A percentile compares a stretch with the other conserved stretches of the same genome.
These are phyloP conservation scores for Epinotia bilunana DNA, from an alignment of 2,888 invertebrate genomes.

Conservation along the genomic window DNA sequence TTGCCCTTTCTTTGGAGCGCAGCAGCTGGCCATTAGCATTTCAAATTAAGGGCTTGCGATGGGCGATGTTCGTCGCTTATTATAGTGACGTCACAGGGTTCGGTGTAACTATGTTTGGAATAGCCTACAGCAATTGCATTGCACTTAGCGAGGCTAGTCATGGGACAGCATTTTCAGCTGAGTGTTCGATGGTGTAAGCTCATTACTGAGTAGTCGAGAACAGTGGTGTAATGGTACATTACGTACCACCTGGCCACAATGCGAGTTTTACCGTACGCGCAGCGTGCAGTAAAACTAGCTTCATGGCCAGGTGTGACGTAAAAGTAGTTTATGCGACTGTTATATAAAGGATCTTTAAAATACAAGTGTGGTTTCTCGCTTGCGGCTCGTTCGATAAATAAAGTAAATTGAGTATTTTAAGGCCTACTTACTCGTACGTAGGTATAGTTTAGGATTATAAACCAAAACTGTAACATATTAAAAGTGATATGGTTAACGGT, in stretches of 20 bases:
- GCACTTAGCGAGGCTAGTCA: background rate
- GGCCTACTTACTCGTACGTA: no score
- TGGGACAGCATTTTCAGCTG: background rate
- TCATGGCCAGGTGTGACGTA: no score
- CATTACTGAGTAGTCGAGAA: no score
- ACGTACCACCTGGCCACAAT: no score
- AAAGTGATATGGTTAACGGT: constrained; percentile 21
- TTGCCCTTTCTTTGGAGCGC: constrained; percentile 2
- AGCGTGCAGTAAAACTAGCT: no score
- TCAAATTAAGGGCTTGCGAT: constrained; percentile 3
- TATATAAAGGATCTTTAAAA: no score
- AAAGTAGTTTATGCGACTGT: no score
- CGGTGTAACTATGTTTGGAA: background rate
- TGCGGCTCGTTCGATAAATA: background rate
- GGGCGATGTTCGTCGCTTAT: constrained; percentile 12
- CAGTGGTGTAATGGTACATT: no score
- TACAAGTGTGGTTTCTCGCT: no score
- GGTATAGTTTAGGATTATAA: background rate
- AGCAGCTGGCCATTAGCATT: constrained; percentile 14
- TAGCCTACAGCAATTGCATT: background rate
- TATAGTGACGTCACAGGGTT: background rate
- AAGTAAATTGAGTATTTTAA: background rate
- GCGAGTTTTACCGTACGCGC: no score
- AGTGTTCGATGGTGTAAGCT: no score
- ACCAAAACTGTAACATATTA: background rate